Conservation (phyloP, 2,888 invertebrate species). For the Schizaphis graminum region DNA sequence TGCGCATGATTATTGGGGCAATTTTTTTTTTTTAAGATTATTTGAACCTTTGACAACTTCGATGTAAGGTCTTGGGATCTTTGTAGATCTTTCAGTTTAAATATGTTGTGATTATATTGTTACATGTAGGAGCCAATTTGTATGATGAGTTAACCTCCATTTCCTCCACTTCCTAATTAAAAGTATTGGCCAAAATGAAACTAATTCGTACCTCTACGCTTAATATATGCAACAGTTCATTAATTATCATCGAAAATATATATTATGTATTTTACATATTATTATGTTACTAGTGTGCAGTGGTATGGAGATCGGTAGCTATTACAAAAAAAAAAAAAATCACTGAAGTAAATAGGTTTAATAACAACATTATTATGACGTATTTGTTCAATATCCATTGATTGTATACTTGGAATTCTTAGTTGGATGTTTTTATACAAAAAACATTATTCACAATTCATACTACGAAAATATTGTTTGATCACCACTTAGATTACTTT, state of each 20-base stretch:
- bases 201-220: neutral
- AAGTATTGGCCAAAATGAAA: neutral
- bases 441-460: neutral
- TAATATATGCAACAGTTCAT: neutral
- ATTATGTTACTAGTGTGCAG: neutral
- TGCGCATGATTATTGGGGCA: neutral
- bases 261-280: neutral
- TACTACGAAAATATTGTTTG: neutral
- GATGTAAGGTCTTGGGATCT: neutral
- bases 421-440: neutral
- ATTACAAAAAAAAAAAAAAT: neutral
- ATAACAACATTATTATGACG: neutral
- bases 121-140: neutral
- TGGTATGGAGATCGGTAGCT: neutral
- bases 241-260: neutral
- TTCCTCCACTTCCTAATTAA: neutral
- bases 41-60: neutral
- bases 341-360: neutral
- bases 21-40: neutral
- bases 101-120: neutral
- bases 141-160: neutral
- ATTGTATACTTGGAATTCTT: neutral
- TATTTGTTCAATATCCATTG: neutral
- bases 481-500: neutral
- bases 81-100: neutral